Evolutionary conservation across 1,140 invertebrate genomes (phyloP).

Genomic region (Melanaphis sacchari): DNA sequence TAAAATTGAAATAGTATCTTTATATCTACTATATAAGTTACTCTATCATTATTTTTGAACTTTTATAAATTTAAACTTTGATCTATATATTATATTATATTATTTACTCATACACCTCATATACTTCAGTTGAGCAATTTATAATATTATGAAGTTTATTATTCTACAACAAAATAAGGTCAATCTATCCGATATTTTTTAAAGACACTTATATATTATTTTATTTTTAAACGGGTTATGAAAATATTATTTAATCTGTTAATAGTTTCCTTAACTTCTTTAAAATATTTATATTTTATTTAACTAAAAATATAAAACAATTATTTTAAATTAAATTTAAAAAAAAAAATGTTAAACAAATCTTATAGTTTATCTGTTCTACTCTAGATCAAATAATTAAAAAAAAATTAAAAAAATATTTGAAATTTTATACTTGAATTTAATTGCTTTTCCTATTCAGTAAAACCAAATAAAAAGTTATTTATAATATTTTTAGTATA

Average conservation of each 20-base stretch:
- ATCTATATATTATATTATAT: background rate
- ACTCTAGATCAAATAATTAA: background rate
- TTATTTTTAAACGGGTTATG: background rate
- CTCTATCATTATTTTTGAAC: slow-evolving; percentile 12
- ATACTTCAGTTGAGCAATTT: background rate
- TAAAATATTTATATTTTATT: background rate
- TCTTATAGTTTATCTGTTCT: background rate
- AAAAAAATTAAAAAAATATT: background rate
- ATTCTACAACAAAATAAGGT: background rate
- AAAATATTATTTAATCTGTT: background rate
- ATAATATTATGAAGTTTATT: background rate
- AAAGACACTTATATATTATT: background rate
- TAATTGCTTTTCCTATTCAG: background rate
- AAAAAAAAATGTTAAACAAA: background rate
- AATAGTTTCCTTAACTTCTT: background rate
- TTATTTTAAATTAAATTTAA: background rate
- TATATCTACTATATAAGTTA: background rate
- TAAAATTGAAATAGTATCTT: background rate
- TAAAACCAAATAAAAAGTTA: background rate
- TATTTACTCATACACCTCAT: background rate
- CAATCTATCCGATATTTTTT: background rate
- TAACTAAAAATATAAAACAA: background rate
- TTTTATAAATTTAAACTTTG: slow-evolving; percentile 13
- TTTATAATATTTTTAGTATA: background rate
- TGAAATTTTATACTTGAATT: background rate